Base-by-base conservation (phyloP, 2,113 vertebrate species). In the Hippocampus abdominalis region DNA sequence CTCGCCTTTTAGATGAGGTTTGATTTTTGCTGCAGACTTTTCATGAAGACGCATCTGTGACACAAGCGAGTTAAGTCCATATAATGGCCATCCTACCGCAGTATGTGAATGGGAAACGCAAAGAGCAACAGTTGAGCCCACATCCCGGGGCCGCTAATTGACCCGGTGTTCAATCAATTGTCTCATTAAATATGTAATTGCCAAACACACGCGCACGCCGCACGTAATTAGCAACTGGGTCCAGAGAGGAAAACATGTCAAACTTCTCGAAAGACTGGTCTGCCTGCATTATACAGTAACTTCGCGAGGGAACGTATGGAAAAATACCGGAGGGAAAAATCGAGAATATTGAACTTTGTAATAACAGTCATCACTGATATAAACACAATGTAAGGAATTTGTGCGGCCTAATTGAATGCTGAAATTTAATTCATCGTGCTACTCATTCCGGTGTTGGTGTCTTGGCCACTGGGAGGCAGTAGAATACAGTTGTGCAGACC, bases 1-100 rank as follows among this genome's bases (percentile, higher is more conserved):
- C 56, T 72, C 64, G 63, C 63, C 63, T 25, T 27, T 64, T 64
- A 64, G 63, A 42, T 48, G 63, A 64, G 46, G 51, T 54, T 70
- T 64, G 40, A 64, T 64, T 64, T 64, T 64, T 21, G 32, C 63
- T 4, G 40, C 21, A 46, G 40, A 64, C 42, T 23, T 64, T 64
- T 64, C 63, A 64, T 27, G n/a, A 64, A 8, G 63, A 60, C 57
- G 32, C 63, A 64, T 39, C 60, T n/a, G 27, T 64, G 42, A 64
- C 40, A 64, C 23, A 25, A 64, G 16, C 16, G 42, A 64, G 42
- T 44, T 25, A 18, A 64, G 40, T 25, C n/a, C 42, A 4, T 46
- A 2, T 64, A 48, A 64, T 64, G 63, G 63, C 42, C 1, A 11
- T 2, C 39, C 10, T 2, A 25, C 63, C n/a, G 23, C 63, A 10